phyloP scores from a whole-genome alignment of 1,140 invertebrate species.

The Bombus cullumanus region DNA sequence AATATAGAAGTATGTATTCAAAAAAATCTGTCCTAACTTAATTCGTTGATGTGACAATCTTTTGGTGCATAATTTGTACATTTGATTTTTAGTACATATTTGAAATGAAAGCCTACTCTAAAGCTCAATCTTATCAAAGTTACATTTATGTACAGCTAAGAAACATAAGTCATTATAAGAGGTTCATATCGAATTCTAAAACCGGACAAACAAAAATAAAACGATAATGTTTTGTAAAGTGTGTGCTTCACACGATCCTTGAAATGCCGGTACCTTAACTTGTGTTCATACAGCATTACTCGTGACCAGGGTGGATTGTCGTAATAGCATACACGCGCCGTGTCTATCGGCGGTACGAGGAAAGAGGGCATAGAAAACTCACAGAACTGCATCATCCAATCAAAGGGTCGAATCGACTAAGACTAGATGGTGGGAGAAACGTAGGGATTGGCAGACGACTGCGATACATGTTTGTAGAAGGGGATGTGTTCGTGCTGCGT shows the following conservation, averaged over 20 bases:
- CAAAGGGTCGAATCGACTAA: slow-evolving; percentile 51
- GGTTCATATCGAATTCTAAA: not conserved
- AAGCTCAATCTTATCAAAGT: slow-evolving; percentile 14
- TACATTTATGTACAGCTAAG: not conserved
- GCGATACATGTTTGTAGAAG: slow-evolving; percentile 53
- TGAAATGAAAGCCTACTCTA: not conserved
- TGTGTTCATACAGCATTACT: slow-evolving; percentile 59
- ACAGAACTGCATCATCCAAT: slow-evolving; percentile 56
- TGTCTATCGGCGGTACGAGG: slow-evolving; percentile 48
- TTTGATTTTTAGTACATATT: not conserved
- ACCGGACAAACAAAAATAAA: slow-evolving; percentile 8
- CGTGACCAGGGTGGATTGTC: slow-evolving; percentile 39
- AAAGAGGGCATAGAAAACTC: slow-evolving; percentile 62
- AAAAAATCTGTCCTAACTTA: not conserved
- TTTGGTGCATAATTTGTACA: not conserved
- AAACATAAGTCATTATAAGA: not conserved
- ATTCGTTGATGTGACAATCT: not conserved
- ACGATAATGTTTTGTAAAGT: slow-evolving; percentile 8
- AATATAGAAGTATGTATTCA: not conserved
- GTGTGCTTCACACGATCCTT: slow-evolving; percentile 8
- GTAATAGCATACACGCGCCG: slow-evolving; percentile 59
- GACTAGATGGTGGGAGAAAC: slow-evolving; percentile 40
- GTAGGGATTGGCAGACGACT: slow-evolving; percentile 61
- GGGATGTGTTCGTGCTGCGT: slow-evolving; percentile 61
- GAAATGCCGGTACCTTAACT: slow-evolving; percentile 41